phyloP scores from a whole-genome alignment of 2,113 vertebrate species.

The Silurus meridionalis region DNA sequence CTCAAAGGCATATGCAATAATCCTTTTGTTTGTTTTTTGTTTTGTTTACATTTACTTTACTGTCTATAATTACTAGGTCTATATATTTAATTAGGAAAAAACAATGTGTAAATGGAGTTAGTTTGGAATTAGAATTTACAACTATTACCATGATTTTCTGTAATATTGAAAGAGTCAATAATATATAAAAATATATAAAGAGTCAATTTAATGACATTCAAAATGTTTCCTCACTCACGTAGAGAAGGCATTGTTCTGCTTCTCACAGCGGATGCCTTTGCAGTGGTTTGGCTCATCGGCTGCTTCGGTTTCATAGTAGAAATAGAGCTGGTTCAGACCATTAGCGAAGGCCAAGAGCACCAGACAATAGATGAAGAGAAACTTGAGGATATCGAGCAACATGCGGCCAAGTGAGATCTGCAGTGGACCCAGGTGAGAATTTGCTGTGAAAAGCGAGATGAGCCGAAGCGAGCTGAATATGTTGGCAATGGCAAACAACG shows the following conservation, averaged over 20 bases:
- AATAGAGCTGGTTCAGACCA: slow-evolving; percentile 87
- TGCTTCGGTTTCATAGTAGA: slow-evolving; percentile 86
- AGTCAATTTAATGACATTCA: background rate
- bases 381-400: slow-evolving; percentile 88
- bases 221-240: slow-evolving; percentile 59
- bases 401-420: slow-evolving; percentile 88
- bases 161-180: background rate
- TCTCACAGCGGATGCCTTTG: slow-evolving; percentile 90
- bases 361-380: slow-evolving; percentile 89
- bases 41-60: no score
- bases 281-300: slow-evolving; percentile 87
- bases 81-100: no score
- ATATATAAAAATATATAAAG: background rate
- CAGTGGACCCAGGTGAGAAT: slow-evolving; percentile 87
- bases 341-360: slow-evolving; percentile 87
- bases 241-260: slow-evolving; percentile 71
- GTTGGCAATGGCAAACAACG: slow-evolving; percentile 86
- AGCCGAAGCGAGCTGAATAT: slow-evolving; percentile 87
- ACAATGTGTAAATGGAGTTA: background rate
- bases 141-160: background rate
- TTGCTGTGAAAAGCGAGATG: slow-evolving; percentile 89
- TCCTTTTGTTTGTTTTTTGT: no score
- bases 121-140: background rate
- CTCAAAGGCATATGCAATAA: no score
- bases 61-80: no score